phyloP scores from a whole-genome alignment of 1,140 invertebrate species.

The Lepidurus packardi region DNA sequence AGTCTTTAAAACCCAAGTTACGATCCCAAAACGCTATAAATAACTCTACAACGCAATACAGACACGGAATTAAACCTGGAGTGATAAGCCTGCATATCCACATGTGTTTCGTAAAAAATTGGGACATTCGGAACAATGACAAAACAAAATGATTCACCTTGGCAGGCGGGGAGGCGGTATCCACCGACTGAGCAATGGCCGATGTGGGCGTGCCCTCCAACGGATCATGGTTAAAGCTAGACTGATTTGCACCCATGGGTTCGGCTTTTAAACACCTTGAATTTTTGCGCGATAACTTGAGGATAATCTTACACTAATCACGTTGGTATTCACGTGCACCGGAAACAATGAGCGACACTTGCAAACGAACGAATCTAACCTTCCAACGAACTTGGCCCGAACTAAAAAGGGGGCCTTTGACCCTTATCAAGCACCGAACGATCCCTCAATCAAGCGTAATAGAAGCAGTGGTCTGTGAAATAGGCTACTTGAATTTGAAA shows the following conservation, averaged over 20 bases:
- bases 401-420: neutral
- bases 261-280: neutral
- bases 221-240: constrained; percentile 16
- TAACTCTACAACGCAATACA: no score
- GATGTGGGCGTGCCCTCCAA: constrained; percentile 7
- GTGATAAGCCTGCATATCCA: no score
- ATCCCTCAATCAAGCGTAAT: constrained; percentile 3
- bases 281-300: neutral
- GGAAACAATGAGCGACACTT: neutral
- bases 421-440: neutral
- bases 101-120: no score
- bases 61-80: no score
- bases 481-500: neutral
- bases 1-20: no score
- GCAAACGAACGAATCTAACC: neutral
- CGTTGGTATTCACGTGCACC: neutral
- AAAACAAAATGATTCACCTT: constrained; percentile 5
- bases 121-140: neutral
- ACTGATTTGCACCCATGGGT: constrained; percentile 8
- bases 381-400: neutral
- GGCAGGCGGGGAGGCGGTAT: neutral
- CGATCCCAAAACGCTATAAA: no score
- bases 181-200: constrained; percentile 5
- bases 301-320: neutral
- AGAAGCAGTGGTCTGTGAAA: neutral